These are phyloP conservation scores for Phrynocephalus forsythii DNA, from an alignment of 2,797 vertebrate species.

Conservation along the genomic window DNA sequence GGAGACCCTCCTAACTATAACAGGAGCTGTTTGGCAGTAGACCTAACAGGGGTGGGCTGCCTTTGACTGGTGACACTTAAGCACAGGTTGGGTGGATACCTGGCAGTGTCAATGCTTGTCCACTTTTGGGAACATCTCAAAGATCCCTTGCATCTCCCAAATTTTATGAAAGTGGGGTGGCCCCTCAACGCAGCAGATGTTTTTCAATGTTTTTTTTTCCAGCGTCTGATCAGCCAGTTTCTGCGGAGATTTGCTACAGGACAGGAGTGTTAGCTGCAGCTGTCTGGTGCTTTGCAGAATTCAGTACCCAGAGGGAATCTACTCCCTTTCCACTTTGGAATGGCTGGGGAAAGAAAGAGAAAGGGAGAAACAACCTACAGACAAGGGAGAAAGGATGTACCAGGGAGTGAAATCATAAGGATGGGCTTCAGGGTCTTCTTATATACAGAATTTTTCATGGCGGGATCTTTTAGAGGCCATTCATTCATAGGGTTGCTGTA, in stretches of 20 bases:
- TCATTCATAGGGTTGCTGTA: too few relatives aligned
- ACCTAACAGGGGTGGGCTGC: neutral
- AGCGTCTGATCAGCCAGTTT: neutral
- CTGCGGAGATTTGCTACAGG: neutral
- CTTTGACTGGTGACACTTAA: neutral
- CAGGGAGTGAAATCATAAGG: neutral
- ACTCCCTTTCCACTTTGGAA: neutral
- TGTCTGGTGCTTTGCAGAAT: neutral
- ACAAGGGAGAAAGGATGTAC: conserved; percentile 5
- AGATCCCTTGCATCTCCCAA: neutral
- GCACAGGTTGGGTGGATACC: neutral
- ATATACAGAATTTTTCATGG: too few relatives aligned
- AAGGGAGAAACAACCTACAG: neutral
- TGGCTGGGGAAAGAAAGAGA: neutral
- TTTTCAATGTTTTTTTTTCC: too few relatives aligned
- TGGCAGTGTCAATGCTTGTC: neutral
- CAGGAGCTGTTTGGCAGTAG: neutral
- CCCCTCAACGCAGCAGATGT: neutral
- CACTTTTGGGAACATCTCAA: neutral
- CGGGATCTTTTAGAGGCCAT: too few relatives aligned
- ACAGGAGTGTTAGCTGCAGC: neutral
- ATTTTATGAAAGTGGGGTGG: neutral
- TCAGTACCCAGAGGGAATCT: neutral
- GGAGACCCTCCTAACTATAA: neutral
- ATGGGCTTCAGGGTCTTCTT: neutral